Evolutionary conservation across 30 jellyfish, hydroid and myxozoan genomes (phyloP).

Genomic region (Cassiopea andromeda): DNA sequence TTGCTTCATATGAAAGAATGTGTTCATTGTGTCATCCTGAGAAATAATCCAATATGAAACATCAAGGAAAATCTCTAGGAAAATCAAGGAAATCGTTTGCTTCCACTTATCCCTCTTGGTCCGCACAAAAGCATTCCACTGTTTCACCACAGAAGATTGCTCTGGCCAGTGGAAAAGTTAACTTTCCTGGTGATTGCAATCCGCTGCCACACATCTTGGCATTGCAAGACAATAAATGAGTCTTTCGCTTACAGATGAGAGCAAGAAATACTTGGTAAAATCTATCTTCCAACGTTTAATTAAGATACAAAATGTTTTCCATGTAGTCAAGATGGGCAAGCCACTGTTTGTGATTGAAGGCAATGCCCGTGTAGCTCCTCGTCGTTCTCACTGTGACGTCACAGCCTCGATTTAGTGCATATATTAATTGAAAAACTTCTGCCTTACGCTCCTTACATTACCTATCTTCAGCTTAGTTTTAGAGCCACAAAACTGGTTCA

Average conservation of each 20-base stretch:
- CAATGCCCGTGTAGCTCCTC: constrained; percentile 13
- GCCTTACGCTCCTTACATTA: no score
- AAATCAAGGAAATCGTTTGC: constrained; percentile 34
- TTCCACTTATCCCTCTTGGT: constrained; percentile 60
- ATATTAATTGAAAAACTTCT: neutral
- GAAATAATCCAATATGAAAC: neutral
- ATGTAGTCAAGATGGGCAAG: neutral
- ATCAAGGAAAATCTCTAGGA: constrained; percentile 16
- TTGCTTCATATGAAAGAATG: no score
- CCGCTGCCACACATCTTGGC: constrained; percentile 48
- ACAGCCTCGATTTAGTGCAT: constrained; percentile 35
- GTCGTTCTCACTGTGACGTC: constrained; percentile 46
- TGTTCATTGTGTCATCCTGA: constrained; percentile 11
- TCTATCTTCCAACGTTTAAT: neutral
- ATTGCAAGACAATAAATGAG: constrained; percentile 13
- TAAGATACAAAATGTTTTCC: neutral
- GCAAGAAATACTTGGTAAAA: neutral
- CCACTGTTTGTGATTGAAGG: constrained; percentile 26
- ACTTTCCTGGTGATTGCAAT: constrained; percentile 40
- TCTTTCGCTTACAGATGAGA: neutral
- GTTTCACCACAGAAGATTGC: constrained; percentile 40
- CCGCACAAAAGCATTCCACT: constrained; percentile 33
- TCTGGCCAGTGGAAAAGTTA: constrained; percentile 52
- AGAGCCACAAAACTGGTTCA: no score
- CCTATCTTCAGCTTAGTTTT: no score